Evolutionary conservation across 2,113 vertebrate species (phyloP).

Genomic region (Plotosus lineatus): DNA sequence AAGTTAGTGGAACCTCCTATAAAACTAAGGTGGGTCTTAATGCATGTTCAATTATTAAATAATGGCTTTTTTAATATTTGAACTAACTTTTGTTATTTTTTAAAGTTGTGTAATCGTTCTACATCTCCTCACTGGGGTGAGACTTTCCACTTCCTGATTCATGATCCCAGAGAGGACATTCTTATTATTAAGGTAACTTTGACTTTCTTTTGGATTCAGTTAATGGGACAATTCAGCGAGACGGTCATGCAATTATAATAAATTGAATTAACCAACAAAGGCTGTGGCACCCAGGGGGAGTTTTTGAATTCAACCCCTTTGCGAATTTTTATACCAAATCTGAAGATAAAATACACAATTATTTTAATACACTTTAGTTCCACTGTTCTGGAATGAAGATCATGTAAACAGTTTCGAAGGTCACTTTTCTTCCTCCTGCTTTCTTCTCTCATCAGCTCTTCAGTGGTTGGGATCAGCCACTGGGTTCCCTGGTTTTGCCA

Average conservation of each 20-base stretch:
- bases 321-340: too few relatives aligned
- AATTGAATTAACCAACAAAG: too few relatives aligned
- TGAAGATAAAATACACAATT: too few relatives aligned
- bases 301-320: too few relatives aligned
- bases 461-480: slow-evolving; percentile 72
- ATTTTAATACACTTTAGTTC: too few relatives aligned
- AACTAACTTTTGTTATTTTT: not conserved
- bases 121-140: slow-evolving; percentile 81
- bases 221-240: too few relatives aligned
- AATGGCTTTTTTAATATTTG: not conserved
- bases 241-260: too few relatives aligned
- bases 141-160: slow-evolving; percentile 81
- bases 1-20: slow-evolving; percentile 70
- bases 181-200: slow-evolving; percentile 81
- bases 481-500: slow-evolving; percentile 81
- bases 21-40: slow-evolving; percentile 79
- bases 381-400: too few relatives aligned
- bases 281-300: too few relatives aligned
- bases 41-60: not conserved
- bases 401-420: not conserved
- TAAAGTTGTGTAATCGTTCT: slow-evolving; percentile 74
- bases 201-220: not conserved
- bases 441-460: slow-evolving; percentile 62
- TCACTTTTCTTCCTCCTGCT: not conserved
- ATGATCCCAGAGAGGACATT: slow-evolving; percentile 75